phyloP scores from a whole-genome alignment of 2,113 vertebrate species.

The Hemiprocne comata region DNA sequence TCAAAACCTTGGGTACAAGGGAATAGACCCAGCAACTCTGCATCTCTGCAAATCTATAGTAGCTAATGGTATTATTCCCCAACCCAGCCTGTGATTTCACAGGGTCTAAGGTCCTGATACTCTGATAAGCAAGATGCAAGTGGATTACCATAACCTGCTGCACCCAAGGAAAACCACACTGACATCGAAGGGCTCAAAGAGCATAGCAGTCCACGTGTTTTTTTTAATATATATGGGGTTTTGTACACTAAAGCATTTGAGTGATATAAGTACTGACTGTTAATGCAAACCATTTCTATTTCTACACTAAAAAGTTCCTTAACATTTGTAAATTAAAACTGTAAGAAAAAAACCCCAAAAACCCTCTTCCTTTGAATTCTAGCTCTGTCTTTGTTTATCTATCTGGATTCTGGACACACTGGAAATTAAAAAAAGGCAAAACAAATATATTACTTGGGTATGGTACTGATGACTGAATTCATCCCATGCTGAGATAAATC shows the following conservation, averaged over 20 bases:
- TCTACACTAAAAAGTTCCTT: background rate
- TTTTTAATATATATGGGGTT: too few relatives aligned
- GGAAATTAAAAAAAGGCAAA: background rate
- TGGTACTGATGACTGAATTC: background rate
- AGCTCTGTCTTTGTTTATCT: background rate
- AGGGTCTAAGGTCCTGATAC: background rate
- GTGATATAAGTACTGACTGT: background rate
- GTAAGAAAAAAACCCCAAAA: background rate
- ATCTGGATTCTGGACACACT: background rate
- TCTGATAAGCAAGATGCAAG: background rate
- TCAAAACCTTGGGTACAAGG: slow-evolving; percentile 1
- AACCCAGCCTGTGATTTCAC: background rate
- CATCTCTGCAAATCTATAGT: background rate
- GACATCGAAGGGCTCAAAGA: background rate
- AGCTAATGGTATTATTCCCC: background rate
- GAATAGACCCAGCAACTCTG: background rate
- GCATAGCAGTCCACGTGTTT: background rate
- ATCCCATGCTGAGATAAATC: background rate
- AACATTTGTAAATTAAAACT: background rate
- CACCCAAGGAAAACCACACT: background rate
- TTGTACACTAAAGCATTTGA: background rate
- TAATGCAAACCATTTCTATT: background rate
- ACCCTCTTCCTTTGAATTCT: background rate
- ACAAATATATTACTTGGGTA: background rate
- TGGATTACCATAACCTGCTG: background rate